Base-by-base conservation (phyloP, 2,113 vertebrate species). In the Rhizomys pruinosus region DNA sequence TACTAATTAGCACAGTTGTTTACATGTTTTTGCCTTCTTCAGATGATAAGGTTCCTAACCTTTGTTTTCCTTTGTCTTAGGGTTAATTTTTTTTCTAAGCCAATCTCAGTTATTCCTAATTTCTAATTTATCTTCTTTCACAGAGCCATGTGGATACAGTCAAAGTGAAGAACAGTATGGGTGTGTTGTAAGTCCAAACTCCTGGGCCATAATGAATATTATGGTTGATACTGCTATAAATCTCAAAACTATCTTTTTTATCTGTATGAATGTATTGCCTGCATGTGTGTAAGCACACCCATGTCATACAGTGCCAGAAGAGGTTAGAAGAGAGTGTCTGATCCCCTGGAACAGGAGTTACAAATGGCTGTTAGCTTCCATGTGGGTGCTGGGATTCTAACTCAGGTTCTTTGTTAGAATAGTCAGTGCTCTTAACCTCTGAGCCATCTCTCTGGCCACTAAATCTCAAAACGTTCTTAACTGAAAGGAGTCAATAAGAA, bases 51-150 rank as follows among this genome's bases (percentile, higher is more conserved):
- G 25, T 82, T n/a, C 23, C 10, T 89, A 86, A 84, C 16, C 74
- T 96, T 84, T 84, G 8, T 59, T 80, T 57, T 79, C 94, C 81
- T 82, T 23, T 44, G 59, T 82, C 44, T 44, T 37, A 23, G 59
- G 10, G 69, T 13, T 92, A 20, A 23, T 80, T 68, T 42, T 72
- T 32, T 59, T 85, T 34, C 42, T 81, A 61, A 71, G 20, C 12
- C 63, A 77, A 93, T 90, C 68, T 9, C 37, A 91, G 61, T 8
- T 72, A 59, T 86, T 39, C 25, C 42, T 72, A 86, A 87, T 34
- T 61, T 61, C 59, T 22, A 61, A 61, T 19, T n/a, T 61, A 29
- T 42, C 32, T 79, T 63, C 34, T 82, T 84, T 91, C 9, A 34
- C 25, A 68, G 61, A 37, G 69, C n/a, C 29, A 39, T 3, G 1